phyloP scores from a whole-genome alignment of 1,140 invertebrate species.

The Drosophila pseudoobscura region DNA sequence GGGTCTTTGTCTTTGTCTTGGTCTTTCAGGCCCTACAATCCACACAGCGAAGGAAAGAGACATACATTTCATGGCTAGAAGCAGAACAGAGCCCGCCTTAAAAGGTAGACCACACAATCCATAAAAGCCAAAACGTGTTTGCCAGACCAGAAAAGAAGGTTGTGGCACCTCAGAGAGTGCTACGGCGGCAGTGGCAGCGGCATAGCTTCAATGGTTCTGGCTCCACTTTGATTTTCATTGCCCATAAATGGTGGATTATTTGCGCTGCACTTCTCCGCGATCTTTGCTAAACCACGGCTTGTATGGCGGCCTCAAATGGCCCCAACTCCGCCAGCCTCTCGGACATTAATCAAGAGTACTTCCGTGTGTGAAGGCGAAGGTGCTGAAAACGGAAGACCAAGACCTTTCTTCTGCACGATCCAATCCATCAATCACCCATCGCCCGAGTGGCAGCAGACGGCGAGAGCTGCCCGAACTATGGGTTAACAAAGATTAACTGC shows the following conservation, averaged over 20 bases:
- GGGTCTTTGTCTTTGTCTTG: conserved; percentile 3
- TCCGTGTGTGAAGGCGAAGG: conserved; percentile 18
- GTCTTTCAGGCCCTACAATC: conserved; percentile 29
- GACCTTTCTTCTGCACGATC: too few species aligned
- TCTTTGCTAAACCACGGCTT: conserved; percentile 18
- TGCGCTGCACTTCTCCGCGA: conserved; percentile 2
- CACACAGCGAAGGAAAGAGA: not conserved
- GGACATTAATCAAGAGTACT: conserved; percentile 31
- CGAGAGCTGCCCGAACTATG: not conserved
- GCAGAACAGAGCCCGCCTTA: conserved; percentile 27
- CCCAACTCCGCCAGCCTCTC: conserved; percentile 12
- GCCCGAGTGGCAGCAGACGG: too few species aligned
- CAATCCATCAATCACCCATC: too few species aligned
- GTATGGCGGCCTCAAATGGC: conserved; percentile 13
- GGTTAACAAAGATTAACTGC: not conserved
- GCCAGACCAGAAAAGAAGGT: conserved; percentile 6
- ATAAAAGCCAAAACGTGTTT: conserved; percentile 64
- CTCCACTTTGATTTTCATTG: conserved; percentile 45
- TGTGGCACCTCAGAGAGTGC: not conserved
- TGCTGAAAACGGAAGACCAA: conserved; percentile 24
- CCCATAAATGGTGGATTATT: conserved; percentile 35
- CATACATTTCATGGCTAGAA: conserved; percentile 17
- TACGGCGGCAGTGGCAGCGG: conserved; percentile 16
- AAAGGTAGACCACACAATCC: conserved; percentile 38
- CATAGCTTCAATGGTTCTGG: conserved; percentile 34